Evolutionary conservation across 2,113 vertebrate genomes (phyloP).

Genomic region (Sorex araneus): DNA sequence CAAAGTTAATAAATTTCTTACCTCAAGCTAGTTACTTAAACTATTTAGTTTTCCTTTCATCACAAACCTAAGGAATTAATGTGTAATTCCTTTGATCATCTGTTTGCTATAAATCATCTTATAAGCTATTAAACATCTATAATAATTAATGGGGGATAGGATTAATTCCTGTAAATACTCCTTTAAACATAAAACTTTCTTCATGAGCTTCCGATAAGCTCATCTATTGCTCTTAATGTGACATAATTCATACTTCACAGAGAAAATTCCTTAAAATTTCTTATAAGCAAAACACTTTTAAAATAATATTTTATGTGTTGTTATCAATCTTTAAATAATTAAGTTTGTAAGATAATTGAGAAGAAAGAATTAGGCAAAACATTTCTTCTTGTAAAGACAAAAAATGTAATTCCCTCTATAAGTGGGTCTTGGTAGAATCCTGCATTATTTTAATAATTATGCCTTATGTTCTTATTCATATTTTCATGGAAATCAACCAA

Average conservation of each 20-base stretch:
- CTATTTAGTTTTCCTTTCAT: not conserved
- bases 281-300: constrained; percentile 62
- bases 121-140: not conserved
- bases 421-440: constrained; percentile 20
- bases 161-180: constrained; percentile 23
- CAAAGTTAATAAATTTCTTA: constrained; percentile 34
- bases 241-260: constrained; percentile 80
- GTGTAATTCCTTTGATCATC: constrained; percentile 14
- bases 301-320: constrained; percentile 62
- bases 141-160: not conserved
- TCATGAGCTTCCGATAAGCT: constrained; percentile 73
- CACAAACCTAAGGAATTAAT: constrained; percentile 26
- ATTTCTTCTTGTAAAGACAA: constrained; percentile 65
- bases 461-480: constrained; percentile 56
- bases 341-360: constrained; percentile 67
- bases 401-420: constrained; percentile 24
- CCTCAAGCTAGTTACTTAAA: not conserved
- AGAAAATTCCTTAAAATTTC: constrained; percentile 66
- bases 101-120: not conserved
- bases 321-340: constrained; percentile 66
- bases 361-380: constrained; percentile 3
- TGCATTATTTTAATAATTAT: constrained; percentile 67
- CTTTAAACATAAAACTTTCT: constrained; percentile 66
- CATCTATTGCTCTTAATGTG: constrained; percentile 67
- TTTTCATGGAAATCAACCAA: constrained; percentile 65